Conservation (phyloP, 2,888 invertebrate species). For the Pollenia amentaria region DNA sequence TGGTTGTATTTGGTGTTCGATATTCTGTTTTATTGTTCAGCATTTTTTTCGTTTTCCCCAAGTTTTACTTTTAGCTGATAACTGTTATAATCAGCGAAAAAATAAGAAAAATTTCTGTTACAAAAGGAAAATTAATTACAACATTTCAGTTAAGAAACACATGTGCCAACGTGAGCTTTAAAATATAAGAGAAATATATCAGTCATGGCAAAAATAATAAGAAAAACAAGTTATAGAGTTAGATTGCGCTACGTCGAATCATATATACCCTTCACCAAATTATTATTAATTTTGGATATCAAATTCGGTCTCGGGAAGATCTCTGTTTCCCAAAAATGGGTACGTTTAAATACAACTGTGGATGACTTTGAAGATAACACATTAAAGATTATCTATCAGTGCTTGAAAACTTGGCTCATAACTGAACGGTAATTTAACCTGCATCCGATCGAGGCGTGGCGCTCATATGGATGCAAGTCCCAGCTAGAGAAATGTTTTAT, state of each 20-base stretch:
- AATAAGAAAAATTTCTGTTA: neutral
- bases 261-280: too few species aligned
- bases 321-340: too few species aligned
- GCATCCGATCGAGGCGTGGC: too few species aligned
- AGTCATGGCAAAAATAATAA: neutral
- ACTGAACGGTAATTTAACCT: too few species aligned
- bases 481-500: too few species aligned
- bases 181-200: neutral
- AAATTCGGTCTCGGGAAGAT: too few species aligned
- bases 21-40: slow-evolving; percentile 9
- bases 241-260: neutral
- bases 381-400: too few species aligned
- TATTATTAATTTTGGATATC: too few species aligned
- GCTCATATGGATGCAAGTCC: too few species aligned
- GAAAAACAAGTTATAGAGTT: neutral
- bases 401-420: too few species aligned
- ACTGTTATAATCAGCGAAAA: slow-evolving; percentile 63
- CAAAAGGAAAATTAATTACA: slow-evolving; percentile 64
- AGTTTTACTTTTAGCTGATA: slow-evolving; percentile 27
- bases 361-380: too few species aligned
- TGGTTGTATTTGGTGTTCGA: neutral
- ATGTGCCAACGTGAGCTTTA: slow-evolving; percentile 46
- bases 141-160: slow-evolving; percentile 41
- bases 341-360: too few species aligned
- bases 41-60: neutral